A percentile compares a stretch with the other conserved stretches of the same genome.
Conservation (phyloP, 1,140 invertebrate genomes). For the Monochamus saltuarius region DNA sequence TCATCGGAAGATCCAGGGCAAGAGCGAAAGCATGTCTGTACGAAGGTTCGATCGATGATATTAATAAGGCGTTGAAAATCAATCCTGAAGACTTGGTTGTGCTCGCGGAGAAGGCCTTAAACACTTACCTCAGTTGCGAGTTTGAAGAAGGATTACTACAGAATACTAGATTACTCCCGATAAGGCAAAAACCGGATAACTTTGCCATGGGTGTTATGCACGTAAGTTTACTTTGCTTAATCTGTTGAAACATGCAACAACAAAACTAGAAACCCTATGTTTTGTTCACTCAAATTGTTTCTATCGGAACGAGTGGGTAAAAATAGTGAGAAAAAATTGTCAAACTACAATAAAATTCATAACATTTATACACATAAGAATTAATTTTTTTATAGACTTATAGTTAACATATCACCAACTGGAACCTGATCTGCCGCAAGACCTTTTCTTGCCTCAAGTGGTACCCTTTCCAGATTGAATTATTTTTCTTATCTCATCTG, state of each 20-base stretch:
- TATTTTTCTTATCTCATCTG: too few species aligned
- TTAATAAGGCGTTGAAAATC: constrained; percentile 54
- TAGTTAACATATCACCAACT: too few species aligned
- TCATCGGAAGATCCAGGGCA: constrained; percentile 54
- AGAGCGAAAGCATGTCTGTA: constrained; percentile 56
- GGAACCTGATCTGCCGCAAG: too few species aligned
- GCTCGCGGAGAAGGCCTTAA: constrained; percentile 55
- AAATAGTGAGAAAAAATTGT: too few species aligned
- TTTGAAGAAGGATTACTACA: constrained; percentile 58
- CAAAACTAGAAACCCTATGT: too few species aligned
- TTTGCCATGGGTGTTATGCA: constrained; percentile 57
- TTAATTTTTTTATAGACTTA: too few species aligned
- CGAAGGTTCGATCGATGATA: constrained; percentile 55
- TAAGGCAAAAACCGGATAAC: constrained; percentile 56
- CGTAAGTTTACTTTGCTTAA: constrained; percentile 28
- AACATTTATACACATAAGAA: too few species aligned
- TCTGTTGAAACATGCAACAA: background rate
- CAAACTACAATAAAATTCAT: too few species aligned
- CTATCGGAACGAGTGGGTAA: too few species aligned
- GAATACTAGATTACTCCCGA: constrained; percentile 52
- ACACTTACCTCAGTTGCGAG: constrained; percentile 58
- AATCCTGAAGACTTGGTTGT: constrained; percentile 54
- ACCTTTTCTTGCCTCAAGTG: too few species aligned
- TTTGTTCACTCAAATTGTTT: too few species aligned
- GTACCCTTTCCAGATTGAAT: too few species aligned